phyloP scores from a whole-genome alignment of 2,113 vertebrate genomes.

The Bos indicus region DNA sequence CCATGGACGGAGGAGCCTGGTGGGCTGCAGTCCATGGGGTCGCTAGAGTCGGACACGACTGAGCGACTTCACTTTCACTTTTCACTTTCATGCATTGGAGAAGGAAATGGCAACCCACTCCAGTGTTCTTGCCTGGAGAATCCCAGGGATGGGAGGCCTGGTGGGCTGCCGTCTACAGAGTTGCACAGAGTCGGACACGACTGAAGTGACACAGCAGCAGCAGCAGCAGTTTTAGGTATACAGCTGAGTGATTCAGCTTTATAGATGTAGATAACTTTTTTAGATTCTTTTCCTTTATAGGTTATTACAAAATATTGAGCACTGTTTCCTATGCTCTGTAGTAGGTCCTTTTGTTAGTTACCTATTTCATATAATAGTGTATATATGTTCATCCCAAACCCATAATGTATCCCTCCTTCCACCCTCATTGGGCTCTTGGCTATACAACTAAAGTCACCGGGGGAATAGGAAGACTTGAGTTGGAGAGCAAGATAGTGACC shows the following conservation, averaged over 20 bases:
- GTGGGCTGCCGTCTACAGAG: too few species aligned
- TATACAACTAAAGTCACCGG: neutral
- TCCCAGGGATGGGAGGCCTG: too few species aligned
- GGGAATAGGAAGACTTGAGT: neutral
- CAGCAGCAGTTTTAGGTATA: neutral
- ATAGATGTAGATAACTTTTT: neutral
- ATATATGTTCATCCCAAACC: neutral
- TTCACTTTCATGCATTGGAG: too few species aligned
- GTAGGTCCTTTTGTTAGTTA: neutral
- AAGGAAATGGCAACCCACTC: too few species aligned
- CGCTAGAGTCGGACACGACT: too few species aligned
- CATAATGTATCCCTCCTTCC: neutral
- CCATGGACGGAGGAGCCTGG: too few species aligned
- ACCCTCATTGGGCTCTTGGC: neutral
- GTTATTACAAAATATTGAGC: neutral
- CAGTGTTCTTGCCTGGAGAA: too few species aligned
- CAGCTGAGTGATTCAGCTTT: neutral
- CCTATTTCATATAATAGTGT: neutral
- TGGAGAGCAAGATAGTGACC: neutral
- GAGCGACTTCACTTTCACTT: too few species aligned
- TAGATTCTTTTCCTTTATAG: neutral
- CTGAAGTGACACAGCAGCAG: too few species aligned
- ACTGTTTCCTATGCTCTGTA: neutral
- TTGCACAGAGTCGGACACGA: too few species aligned
- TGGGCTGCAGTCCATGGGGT: too few species aligned